phyloP scores from a whole-genome alignment of 2,113 vertebrate species.

The Plestiodon gilberti region DNA sequence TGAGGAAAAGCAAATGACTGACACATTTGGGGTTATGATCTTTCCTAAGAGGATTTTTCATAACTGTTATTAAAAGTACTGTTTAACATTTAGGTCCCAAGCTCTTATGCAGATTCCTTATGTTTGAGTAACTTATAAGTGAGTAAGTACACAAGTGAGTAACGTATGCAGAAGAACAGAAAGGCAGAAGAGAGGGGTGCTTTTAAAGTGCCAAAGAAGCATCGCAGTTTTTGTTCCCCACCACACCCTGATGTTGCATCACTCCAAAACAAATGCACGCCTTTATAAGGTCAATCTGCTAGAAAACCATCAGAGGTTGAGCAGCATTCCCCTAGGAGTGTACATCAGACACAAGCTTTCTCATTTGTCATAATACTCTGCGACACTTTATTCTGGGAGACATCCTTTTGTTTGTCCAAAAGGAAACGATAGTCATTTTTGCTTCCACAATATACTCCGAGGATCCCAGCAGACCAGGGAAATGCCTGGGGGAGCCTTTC shows the following conservation, averaged over 20 bases:
- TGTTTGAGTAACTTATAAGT: no score
- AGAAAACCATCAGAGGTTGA: neutral
- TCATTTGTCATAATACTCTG: no score
- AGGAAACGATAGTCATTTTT: neutral
- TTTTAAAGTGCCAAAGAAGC: no score
- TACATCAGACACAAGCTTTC: neutral
- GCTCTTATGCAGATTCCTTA: neutral
- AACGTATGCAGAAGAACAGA: no score
- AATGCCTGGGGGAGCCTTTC: neutral
- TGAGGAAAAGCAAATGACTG: neutral
- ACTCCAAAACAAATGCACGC: no score
- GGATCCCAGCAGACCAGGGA: neutral
- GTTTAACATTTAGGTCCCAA: neutral
- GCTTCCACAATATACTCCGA: neutral
- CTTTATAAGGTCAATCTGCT: neutral
- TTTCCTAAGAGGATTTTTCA: slow-evolving; percentile 1
- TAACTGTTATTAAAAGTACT: neutral
- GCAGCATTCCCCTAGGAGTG: neutral
- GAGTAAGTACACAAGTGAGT: no score
- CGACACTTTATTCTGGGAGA: neutral
- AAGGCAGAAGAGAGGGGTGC: no score
- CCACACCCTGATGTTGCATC: no score
- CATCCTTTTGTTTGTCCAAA: no score
- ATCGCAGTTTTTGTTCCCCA: no score
- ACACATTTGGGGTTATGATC: slow-evolving; percentile 20